Evolutionary conservation across 2,797 vertebrate species (phyloP), one percentile per base, ranked within the genome.

Genomic region (Gila robusta): DNA sequence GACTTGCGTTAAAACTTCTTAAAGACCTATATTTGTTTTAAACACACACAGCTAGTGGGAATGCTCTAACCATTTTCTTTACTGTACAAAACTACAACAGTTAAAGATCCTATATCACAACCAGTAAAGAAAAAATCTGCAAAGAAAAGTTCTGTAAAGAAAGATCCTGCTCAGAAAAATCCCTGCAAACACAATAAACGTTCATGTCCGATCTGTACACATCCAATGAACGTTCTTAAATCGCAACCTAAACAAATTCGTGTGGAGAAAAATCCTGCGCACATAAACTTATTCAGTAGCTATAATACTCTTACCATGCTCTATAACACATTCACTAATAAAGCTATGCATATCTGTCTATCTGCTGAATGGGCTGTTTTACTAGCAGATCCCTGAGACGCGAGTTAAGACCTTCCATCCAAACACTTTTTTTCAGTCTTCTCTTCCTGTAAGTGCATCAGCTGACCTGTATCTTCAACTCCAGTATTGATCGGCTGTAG

Each of bases 391-490:
- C 10, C 5, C 26, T 21, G 59, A 66, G 59, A 44, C 3, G 5
- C 2, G 26, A 81, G 11, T 52, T 10, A 62, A 82, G 14, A 71
- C 41, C 66, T 80, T 56, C 71, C 28, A 21, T 56, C 66, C 62
- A 73, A 23, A 28, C 47, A 23, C 32, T 41, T 83, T 86, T 54
- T 49, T 64, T 62, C 71, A 76, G 79, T 81, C 67, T 49, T 66
- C 67, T 81, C 21, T 88, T 89, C 81, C 88, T 89, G 90, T 88
- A 90, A 89, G 79, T 72, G 83, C 83, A 85, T 84, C 62, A 82
- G 69, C 87, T 86, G 88, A 88, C 81, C 82, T 49, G 64, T 47
- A 11, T 76, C 76, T 86, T 32, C 21, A 54, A 11, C 69, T 86
- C 79, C 88, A 69, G 67, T 80, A 90, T 89, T 49, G 87, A 90